Evolutionary conservation across 2,113 vertebrate species (phyloP).

Genomic region (Tringa solitaria): DNA sequence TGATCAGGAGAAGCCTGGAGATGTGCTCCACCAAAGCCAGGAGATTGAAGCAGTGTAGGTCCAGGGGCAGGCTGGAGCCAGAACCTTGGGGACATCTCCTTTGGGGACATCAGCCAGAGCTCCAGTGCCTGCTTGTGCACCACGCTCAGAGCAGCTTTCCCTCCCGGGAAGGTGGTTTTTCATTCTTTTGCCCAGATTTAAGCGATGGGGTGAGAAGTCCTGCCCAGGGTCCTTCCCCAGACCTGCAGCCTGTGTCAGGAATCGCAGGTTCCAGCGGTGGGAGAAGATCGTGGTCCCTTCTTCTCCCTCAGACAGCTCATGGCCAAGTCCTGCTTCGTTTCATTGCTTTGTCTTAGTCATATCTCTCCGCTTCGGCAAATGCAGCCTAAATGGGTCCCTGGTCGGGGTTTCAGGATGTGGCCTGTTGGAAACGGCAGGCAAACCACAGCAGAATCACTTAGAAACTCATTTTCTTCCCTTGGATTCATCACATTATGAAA

Average conservation of each 20-base stretch:
- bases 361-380: neutral
- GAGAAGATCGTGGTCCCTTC: neutral
- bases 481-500: neutral
- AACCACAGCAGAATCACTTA: neutral
- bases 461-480: neutral
- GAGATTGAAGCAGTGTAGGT: neutral
- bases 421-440: neutral
- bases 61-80: neutral
- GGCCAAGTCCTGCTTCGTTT: neutral
- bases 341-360: neutral
- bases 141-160: neutral
- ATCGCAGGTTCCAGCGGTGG: neutral
- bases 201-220: rapidly evolving
- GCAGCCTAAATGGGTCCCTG: neutral
- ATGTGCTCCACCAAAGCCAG: rapidly evolving
- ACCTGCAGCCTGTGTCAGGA: neutral
- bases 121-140: neutral
- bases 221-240: neutral
- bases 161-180: neutral
- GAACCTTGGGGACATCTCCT: neutral
- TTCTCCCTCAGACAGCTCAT: rapidly evolving
- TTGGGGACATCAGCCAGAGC: no score
- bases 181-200: neutral
- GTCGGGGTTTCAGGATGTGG: neutral
- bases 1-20: neutral